Evolutionary conservation across 1,140 invertebrate genomes (phyloP), one percentile per base, ranked within the genome.

Genomic region (Cydia amplana): DNA sequence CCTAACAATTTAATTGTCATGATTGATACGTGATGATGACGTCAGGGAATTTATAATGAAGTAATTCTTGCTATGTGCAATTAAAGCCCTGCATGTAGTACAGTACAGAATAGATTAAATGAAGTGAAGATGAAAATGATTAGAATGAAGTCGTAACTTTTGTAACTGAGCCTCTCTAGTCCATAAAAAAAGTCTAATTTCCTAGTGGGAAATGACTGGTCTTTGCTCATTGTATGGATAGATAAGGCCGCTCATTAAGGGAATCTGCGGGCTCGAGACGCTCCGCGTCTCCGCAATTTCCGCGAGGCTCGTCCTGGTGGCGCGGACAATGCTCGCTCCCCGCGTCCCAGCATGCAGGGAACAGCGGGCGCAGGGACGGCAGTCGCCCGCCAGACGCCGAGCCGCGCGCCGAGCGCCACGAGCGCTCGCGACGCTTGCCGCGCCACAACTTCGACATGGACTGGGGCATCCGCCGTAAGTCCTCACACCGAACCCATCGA

Each of bases 351-450:
- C 82, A 82, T 82, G 82, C 82, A 82, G 83, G 82, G 82, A 78
- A 74, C 83, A 75, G 87, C 82, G 87, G 83, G 88, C 79, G 87
- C 83, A 86, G 86, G 88, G 86, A 85, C 89, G 88, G 85, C 90
- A 92, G 90, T 92, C 87, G 88, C 77, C 81, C 86, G 82, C 82
- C 80, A 83, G 87, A 88, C 89, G 88, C 78, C 86, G 87, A 87
- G 87, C 84, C 85, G 87, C 87, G 87, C 84, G 87, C 84, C 85
- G 82, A 83, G 84, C 83, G 81, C 83, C 20, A 60, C 16, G 4
- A 60, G 40, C 60, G 60, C 51, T 16, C 73, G 73, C 73, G 65
- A 70, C 65, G 28, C 28, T 20, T 70, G 36, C 20, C 65, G 65
- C n/a, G 65, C 28, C 32, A 43, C 7, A 40, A 70, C 65, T 40